These are phyloP conservation scores for Ceratosolen solmsi DNA, from an alignment of 1,140 invertebrate genomes.

Conservation along the genomic window DNA sequence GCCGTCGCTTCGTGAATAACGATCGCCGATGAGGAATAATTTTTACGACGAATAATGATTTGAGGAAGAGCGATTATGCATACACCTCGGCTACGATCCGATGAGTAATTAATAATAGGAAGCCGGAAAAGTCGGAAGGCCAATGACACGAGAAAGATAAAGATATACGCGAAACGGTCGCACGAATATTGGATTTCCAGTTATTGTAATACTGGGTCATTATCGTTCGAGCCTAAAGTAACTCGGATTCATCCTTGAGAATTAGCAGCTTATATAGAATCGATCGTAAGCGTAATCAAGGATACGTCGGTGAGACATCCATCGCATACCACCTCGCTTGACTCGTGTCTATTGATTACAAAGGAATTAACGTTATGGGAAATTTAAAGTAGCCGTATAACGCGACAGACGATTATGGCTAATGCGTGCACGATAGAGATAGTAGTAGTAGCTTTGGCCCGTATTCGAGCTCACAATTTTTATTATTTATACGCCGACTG, in stretches of 20 bases:
- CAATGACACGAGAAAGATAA: constrained; percentile 3
- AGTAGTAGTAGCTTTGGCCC: no score
- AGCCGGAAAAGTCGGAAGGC: constrained; percentile 12
- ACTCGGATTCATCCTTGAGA: neutral
- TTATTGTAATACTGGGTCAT: constrained; percentile 28
- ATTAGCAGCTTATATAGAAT: no score
- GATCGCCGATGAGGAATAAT: neutral
- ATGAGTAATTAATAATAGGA: neutral
- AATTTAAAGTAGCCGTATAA: neutral
- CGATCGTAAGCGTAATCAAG: constrained; percentile 9
- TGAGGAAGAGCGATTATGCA: no score
- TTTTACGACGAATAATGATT: neutral
- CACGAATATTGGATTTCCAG: no score
- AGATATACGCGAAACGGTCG: no score
- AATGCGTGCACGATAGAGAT: neutral
- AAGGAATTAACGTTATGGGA: neutral
- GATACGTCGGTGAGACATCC: constrained; percentile 19
- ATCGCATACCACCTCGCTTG: neutral
- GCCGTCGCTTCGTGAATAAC: neutral
- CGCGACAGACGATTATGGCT: constrained; percentile 16
- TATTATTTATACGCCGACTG: no score
- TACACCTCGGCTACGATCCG: neutral
- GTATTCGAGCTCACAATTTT: no score
- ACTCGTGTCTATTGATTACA: neutral
- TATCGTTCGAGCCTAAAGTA: constrained; percentile 27